Evolutionary conservation across 2,888 invertebrate species (phyloP), one percentile per base, ranked within the genome.

Genomic region (Eugnorisma glareosa): DNA sequence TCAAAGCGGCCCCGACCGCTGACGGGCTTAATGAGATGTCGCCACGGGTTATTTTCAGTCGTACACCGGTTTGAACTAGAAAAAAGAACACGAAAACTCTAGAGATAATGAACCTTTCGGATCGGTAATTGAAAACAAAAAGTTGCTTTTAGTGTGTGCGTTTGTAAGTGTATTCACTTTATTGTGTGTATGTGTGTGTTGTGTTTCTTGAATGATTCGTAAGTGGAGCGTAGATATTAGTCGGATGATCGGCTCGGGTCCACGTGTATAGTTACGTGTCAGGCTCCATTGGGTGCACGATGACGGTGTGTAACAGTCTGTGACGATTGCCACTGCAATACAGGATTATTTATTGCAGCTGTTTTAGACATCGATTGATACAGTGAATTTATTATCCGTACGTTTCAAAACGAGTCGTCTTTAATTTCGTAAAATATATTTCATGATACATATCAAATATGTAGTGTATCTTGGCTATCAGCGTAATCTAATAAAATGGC

Each of bases 1-100:
- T 96, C 96, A 96, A 95, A 96, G 94, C 93, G 92, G 89, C 77
- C 86, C 84, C 89, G 86, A 92, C 91, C 93, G 93, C 93, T 95
- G 95, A 95, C 95, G 93, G 91, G 90, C 94, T 94, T 96, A 96
- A 96, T 96, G 96, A 96, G 95, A 95, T 95, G 96, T 96, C 95
- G 94, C 93, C 94, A 93, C 90, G 93, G 92, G 94, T 90, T 96
- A 96, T 96, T 96, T 96, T 95, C 93, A 95, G 96, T 92, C 86
- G 89, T 90, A 92, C 91, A 91, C 86, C 87, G 86, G 85, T 88
- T 83, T 75, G 84, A 85, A 88, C 84, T 86, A 86, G 89, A 89
- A 91, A 90, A 88, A 91, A 77, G 86, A 88, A 89, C 88, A 89
- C 84, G 79, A 89, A 87, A 87, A 88, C 87, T 76, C 86, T 81